Base-by-base conservation (phyloP, 1,140 invertebrate species). In the Musca vetustissima region DNA sequence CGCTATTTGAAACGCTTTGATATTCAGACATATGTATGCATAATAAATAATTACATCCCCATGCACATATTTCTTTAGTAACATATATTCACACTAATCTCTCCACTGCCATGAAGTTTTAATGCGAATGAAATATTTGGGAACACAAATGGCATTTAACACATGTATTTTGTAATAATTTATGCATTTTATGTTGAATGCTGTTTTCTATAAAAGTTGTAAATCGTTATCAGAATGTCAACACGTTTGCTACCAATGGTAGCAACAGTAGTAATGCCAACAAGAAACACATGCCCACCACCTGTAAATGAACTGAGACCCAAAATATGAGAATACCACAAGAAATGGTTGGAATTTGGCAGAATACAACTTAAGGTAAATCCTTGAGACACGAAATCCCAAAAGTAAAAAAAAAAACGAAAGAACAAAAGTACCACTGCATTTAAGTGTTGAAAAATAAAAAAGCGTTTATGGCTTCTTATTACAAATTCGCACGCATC, bases 401-500 rank as follows among this genome's bases (percentile, higher is more conserved):
- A 6, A 43, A 43, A 32, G 28, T 9, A 59, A 59, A 28, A 55
- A 55, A 55, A 9, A 28, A 55, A 55, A 14, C 14, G 24, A 55
- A 55, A 55, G 22, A 19, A 19, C 49, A 9, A 32, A 59, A 61
- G 19, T 61, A 61, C n/a, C 17, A n/a, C 57, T 61, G 57, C 57
- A 61, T 61, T 61, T 61, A 61, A 61, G 57, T 61, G 57, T 36
- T 61, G 57, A 43, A 61, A 61, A 61, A 61, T 36, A 61, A 61
- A 61, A 61, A 61, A 61, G 17, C 57, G 57, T 61, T 61, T 61
- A 61, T 61, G 57, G 57, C 57, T 61, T 61, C 57, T 61, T 61
- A 61, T 61, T 43, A 61, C 57, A 61, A 61, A 61, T 61, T 61
- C 57, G 57, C 57, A 61, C 57, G 57, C 57, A 61, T 61, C 57